Percentiles rank a stretch among this genome's conserved stretches.
Evolutionary conservation across 2,888 invertebrate genomes (phyloP).

Genomic region (Stenotaenia linearis): DNA sequence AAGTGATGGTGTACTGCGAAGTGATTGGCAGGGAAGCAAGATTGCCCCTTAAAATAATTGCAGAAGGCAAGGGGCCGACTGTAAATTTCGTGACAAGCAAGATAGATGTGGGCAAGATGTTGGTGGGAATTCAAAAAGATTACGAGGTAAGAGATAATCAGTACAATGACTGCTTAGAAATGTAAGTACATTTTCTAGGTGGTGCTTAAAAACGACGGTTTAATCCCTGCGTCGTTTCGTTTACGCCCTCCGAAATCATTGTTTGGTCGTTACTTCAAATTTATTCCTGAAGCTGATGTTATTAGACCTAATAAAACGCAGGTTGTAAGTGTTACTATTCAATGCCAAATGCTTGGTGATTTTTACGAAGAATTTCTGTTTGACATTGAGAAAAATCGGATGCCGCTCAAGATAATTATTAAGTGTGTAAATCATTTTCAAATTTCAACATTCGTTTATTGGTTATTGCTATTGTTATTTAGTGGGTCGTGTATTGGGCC

Average conservation of each 20-base stretch:
- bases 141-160: neutral
- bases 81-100: neutral
- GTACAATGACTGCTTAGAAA: neutral
- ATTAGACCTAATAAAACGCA: neutral
- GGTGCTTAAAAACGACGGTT: neutral
- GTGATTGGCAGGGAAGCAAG: neutral
- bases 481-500: constrained; percentile 5
- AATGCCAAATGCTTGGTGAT: neutral
- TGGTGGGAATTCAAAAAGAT: neutral
- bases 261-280: neutral
- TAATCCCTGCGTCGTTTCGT: neutral
- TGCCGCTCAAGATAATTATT: neutral
- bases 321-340: neutral
- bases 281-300: neutral
- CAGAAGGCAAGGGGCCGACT: neutral
- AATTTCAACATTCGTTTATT: neutral
- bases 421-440: neutral
- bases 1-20: neutral
- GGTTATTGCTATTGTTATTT: neutral
- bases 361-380: neutral
- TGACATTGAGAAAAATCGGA: neutral
- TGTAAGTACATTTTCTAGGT: neutral
- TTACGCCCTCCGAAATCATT: neutral
- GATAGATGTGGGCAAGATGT: neutral
- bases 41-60: constrained; percentile 6